A percentile compares a stretch with the other conserved stretches of the same genome.
These are phyloP conservation scores for Diadegma fenestrale DNA, from an alignment of 2,888 invertebrate species.

Conservation along the genomic window DNA sequence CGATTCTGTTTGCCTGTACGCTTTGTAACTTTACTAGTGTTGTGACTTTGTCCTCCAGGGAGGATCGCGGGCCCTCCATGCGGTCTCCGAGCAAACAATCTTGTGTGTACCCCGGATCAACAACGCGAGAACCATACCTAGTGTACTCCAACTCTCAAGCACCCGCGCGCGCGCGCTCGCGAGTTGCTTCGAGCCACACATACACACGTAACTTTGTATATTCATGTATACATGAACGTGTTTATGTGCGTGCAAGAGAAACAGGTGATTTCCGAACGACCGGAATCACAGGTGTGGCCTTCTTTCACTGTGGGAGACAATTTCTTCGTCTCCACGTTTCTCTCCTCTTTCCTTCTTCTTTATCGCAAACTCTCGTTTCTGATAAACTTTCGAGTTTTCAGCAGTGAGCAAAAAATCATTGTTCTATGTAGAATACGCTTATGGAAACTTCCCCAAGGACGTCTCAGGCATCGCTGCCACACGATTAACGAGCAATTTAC, in stretches of 20 bases:
- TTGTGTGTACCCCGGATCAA: conserved; percentile 78
- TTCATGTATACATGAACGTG: conserved; percentile 15
- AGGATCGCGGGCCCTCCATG: conserved; percentile 77
- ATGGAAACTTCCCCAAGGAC: neutral
- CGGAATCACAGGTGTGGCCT: conserved; percentile 69
- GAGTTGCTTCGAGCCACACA: neutral
- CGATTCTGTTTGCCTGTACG: conserved; percentile 80
- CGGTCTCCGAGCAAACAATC: conserved; percentile 78
- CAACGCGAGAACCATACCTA: conserved; percentile 70
- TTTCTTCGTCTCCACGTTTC: conserved; percentile 29
- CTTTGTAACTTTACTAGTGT: conserved; percentile 83
- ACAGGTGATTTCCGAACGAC: conserved; percentile 67
- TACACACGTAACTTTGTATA: conserved; percentile 43
- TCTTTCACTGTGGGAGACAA: conserved; percentile 55
- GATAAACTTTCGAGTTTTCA: neutral
- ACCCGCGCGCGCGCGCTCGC: conserved; percentile 28
- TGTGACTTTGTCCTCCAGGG: conserved; percentile 77
- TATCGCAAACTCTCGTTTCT: neutral
- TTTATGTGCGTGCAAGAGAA: conserved; percentile 43
- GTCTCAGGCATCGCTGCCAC: too few relatives aligned
- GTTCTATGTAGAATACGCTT: neutral
- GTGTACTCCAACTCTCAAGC: conserved; percentile 55
- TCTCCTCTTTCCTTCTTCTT: neutral
- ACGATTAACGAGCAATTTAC: too few relatives aligned
- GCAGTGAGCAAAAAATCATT: neutral